phyloP scores from a whole-genome alignment of 2,888 invertebrate species.

The Cacoxenus indagator region DNA sequence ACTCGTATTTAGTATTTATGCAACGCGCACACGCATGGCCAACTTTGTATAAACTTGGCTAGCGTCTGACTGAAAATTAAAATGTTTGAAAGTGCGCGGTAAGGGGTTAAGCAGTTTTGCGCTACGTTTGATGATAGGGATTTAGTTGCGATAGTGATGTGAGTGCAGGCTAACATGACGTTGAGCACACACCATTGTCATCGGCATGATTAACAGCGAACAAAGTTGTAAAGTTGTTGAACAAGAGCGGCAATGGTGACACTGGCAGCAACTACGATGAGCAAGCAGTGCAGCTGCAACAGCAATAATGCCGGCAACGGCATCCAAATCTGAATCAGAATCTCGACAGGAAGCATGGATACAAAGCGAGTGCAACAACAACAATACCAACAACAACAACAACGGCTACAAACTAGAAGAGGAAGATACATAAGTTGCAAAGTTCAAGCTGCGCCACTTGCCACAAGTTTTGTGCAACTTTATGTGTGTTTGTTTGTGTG shows the following conservation, averaged over 20 bases:
- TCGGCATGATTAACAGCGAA: slow-evolving; percentile 47
- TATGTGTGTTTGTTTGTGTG: not conserved
- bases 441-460: slow-evolving; percentile 49
- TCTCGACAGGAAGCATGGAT: too few species aligned
- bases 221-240: slow-evolving; percentile 33
- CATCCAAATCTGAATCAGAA: not conserved
- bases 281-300: not conserved
- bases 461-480: slow-evolving; percentile 42
- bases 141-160: not conserved
- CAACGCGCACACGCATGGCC: slow-evolving; percentile 18
- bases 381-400: slow-evolving; percentile 15
- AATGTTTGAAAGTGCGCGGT: not conserved
- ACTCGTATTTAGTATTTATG: too few species aligned
- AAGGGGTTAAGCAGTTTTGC: not conserved
- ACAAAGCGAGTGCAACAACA: not conserved
- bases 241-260: not conserved
- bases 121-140: not conserved
- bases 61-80: slow-evolving; percentile 8
- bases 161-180: slow-evolving; percentile 11
- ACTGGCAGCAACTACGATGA: not conserved
- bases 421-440: slow-evolving; percentile 40
- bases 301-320: not conserved
- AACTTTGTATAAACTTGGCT: not conserved
- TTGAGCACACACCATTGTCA: slow-evolving; percentile 33
- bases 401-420: slow-evolving; percentile 23